phyloP scores from a whole-genome alignment of 2,113 vertebrate genomes.

The Cinclus mexicanus region DNA sequence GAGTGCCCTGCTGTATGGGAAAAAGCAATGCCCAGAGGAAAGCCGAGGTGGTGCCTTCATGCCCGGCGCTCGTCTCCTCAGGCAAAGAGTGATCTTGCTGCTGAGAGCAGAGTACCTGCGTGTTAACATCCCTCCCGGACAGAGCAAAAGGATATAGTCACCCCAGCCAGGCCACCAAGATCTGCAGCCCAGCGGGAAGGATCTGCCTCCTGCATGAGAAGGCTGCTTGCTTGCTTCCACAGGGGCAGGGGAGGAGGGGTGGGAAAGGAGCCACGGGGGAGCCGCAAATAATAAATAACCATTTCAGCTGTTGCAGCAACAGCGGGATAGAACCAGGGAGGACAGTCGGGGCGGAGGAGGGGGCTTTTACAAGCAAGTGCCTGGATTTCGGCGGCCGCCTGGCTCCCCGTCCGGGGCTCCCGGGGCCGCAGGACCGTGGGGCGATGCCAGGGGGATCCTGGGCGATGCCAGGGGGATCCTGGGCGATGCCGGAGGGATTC shows the following conservation, averaged over 20 bases:
- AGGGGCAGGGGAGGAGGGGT: background rate
- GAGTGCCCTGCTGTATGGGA: background rate
- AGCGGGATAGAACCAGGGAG: slow-evolving; percentile 19
- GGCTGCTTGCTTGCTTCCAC: slow-evolving; percentile 63
- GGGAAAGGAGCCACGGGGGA: slow-evolving; percentile 30
- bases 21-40: background rate
- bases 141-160: accelerated
- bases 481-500: slow-evolving; percentile 72
- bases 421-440: background rate
- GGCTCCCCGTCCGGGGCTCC: background rate
- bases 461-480: slow-evolving; percentile 65
- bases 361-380: background rate
- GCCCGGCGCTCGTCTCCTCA: background rate
- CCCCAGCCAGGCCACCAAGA: background rate
- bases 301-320: slow-evolving; percentile 42
- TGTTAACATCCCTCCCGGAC: background rate
- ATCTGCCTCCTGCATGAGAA: slow-evolving; percentile 7
- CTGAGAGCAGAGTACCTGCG: background rate
- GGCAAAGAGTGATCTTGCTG: background rate
- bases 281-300: slow-evolving; percentile 65
- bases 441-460: background rate
- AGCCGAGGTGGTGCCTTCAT: background rate
- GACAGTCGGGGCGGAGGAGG: background rate
- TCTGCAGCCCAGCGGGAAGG: slow-evolving; percentile 4
- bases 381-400: background rate